Evolutionary conservation across 1,140 invertebrate species (phyloP), one percentile per base, ranked within the genome.

Genomic region (Neodiprion fabricii): DNA sequence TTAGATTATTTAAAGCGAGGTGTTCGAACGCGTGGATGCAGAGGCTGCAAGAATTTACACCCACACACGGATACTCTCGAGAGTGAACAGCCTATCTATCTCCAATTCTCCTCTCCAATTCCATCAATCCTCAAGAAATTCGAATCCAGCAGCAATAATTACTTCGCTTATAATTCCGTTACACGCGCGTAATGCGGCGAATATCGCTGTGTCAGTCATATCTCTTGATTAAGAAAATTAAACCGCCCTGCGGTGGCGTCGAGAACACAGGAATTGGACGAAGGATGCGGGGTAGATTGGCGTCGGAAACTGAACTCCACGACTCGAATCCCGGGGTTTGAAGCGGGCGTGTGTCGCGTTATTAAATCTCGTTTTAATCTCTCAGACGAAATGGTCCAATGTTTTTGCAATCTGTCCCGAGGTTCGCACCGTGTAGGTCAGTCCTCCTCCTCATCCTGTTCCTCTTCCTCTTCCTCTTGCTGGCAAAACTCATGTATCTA

Each of bases 341-440:
- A 85, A 85, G 83, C 75, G 80, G 82, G 84, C 83, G 82, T 85
- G 85, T 81, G 82, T 85, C 83, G 83, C 83, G 84, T 86, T 86
- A 86, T 86, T 86, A 86, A 86, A 86, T 86, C 81, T 79, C 79
- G 77, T 84, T 86, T 86, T 86, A 85, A 86, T 86, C 83, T 84
- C 78, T 78, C 81, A 83, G 85, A 83, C 82, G 83, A 86, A 85
- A 85, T 82, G 80, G 79, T 79, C 75, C 77, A 72, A 5, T 5
- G 5, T 61, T 61, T 61, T 61, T 61, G 21, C 70, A 65, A 70
- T 75, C 80, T 78, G 74, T 76, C 75, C 66, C 68, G 76, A 75
- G 77, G 28, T 28, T 40, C 28, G 9, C 23, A 23, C 50, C 21
- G 50, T 49, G 28, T 48, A 70, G 10, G 50, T 21, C 10, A 14